Evolutionary conservation across 2,113 vertebrate genomes (phyloP).

Genomic region (Colistium nudipinnis): DNA sequence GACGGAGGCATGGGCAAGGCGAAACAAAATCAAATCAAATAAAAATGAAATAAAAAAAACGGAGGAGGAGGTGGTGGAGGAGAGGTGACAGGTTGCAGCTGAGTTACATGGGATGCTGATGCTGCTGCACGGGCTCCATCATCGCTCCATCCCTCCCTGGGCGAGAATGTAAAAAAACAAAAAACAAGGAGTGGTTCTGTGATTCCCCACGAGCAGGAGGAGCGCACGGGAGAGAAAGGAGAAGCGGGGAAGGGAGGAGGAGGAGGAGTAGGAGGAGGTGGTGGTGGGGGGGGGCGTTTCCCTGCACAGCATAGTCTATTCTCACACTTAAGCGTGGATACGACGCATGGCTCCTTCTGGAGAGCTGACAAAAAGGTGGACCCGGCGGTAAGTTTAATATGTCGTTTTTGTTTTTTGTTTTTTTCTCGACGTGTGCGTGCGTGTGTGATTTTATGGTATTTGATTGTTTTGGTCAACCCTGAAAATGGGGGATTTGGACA

Average conservation of each 20-base stretch:
- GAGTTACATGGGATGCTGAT: conserved; percentile 70
- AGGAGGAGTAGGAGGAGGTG: neutral
- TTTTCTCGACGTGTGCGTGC: neutral
- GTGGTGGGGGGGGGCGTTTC: conserved; percentile 70
- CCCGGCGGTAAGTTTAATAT: conserved; percentile 62
- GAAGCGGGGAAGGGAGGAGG: conserved; percentile 42
- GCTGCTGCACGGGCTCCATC: conserved; percentile 57
- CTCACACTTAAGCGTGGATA: conserved; percentile 69
- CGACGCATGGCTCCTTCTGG: conserved; percentile 51
- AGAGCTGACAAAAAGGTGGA: conserved; percentile 43
- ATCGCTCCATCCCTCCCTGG: conserved; percentile 65
- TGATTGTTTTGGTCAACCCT: too few species aligned
- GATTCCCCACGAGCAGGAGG: conserved; percentile 68
- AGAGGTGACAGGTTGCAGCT: conserved; percentile 75
- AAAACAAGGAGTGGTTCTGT: conserved; percentile 81
- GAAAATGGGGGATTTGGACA: too few species aligned
- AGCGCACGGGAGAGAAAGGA: conserved; percentile 68
- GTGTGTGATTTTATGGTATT: neutral
- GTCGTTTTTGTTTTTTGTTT: neutral
- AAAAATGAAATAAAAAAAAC: conserved; percentile 34
- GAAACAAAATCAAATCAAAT: too few species aligned
- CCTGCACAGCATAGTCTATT: conserved; percentile 55
- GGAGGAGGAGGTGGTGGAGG: conserved; percentile 23
- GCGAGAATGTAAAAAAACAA: conserved; percentile 68
- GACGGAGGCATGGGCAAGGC: conserved; percentile 32